Evolutionary conservation across 37 sponge, comb jelly and placozoan species (phyloP).

Genomic region (Ephydatia muelleri): DNA sequence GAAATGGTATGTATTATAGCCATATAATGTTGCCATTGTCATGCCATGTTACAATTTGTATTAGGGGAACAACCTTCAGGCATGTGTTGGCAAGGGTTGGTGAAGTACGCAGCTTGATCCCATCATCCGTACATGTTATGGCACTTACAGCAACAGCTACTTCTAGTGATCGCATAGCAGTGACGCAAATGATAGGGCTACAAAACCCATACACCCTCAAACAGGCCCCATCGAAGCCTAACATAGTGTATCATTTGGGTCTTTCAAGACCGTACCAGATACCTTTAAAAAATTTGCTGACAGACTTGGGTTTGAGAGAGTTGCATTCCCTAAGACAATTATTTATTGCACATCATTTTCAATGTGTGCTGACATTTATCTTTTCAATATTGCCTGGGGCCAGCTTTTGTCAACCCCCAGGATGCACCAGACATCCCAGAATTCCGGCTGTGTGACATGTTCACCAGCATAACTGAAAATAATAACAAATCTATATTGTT

Average conservation of each 20-base stretch:
- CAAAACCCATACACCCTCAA: not conserved
- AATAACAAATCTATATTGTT: constrained; percentile 17
- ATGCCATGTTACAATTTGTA: not conserved
- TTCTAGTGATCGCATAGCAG: not conserved
- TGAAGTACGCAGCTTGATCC: constrained; percentile 35
- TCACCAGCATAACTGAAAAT: constrained; percentile 41
- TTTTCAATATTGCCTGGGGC: constrained; percentile 12
- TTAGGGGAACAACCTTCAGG: constrained; percentile 34
- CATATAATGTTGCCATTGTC: not conserved
- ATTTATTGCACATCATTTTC: constrained; percentile 5
- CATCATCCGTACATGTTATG: constrained; percentile 7
- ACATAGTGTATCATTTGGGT: constrained; percentile 5
- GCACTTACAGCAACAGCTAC: constrained; percentile 53
- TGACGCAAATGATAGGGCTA: constrained; percentile 23
- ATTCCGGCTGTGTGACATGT: constrained; percentile 62
- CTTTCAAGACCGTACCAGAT: constrained; percentile 1
- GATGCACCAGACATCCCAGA: constrained; percentile 36
- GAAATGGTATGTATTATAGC: constrained; percentile 28
- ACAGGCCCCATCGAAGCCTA: constrained; percentile 2
- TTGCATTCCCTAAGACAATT: constrained; percentile 4
- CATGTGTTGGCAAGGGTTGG: constrained; percentile 7
- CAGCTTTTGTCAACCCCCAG: constrained; percentile 9
- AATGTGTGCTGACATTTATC: constrained; percentile 9
- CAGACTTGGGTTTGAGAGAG: not conserved
- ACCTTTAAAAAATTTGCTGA: not conserved